Evolutionary conservation across 2,113 vertebrate species (phyloP).

Genomic region (Caretta caretta): DNA sequence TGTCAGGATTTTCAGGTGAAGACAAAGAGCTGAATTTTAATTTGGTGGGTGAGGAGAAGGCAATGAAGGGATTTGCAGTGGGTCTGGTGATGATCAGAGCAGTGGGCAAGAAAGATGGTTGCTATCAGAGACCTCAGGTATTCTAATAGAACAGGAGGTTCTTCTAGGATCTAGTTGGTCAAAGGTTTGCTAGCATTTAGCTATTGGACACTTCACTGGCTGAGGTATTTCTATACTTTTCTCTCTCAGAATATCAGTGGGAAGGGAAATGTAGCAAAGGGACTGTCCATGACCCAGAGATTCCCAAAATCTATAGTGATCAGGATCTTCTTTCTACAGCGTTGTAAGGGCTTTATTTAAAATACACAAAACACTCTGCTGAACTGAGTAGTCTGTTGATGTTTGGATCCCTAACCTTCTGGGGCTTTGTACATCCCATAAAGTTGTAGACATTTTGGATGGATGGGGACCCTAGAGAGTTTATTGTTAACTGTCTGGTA

Average conservation of each 20-base stretch:
- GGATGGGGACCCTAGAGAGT: neutral
- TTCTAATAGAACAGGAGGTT: neutral
- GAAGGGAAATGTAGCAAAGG: neutral
- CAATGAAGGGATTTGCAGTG: neutral
- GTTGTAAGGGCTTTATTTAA: neutral
- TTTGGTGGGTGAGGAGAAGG: neutral
- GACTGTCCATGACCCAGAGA: neutral
- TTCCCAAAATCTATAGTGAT: neutral
- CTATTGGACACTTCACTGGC: rapidly evolving
- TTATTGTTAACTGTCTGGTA: neutral
- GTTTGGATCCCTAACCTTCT: constrained; percentile 13
- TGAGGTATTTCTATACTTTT: neutral
- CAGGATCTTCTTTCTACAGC: neutral
- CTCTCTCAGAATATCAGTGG: neutral
- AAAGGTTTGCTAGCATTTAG: neutral
- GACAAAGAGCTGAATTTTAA: neutral
- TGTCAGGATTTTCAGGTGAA: neutral
- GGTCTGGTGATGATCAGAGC: neutral
- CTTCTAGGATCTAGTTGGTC: neutral
- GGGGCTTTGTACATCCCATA: neutral
- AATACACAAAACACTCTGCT: neutral
- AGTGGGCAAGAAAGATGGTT: neutral
- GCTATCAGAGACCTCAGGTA: neutral
- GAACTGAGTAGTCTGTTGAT: neutral
- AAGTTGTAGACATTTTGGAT: neutral